Conservation (phyloP, 2,888 invertebrate genomes). For the Amphiduros pacificus region DNA sequence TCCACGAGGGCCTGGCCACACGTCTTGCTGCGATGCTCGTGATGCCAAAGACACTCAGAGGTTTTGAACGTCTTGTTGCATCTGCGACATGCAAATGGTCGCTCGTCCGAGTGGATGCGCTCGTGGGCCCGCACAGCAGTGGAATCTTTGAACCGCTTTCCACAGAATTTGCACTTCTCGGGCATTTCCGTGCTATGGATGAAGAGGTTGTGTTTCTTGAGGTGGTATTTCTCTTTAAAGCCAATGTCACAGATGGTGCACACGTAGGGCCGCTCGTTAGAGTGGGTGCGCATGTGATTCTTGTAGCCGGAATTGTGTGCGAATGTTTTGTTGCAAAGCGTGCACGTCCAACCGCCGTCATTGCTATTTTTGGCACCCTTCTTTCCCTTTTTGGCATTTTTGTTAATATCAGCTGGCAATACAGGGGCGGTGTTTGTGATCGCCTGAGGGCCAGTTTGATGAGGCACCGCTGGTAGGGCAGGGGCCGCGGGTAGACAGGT, state of each 20-base stretch:
- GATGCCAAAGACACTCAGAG: constrained; percentile 37
- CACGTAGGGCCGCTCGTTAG: constrained; percentile 35
- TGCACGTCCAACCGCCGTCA: constrained; percentile 31
- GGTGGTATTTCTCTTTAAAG: constrained; percentile 36
- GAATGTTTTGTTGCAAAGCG: constrained; percentile 34
- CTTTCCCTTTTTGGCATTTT: constrained; percentile 1
- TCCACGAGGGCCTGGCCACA: constrained; percentile 28
- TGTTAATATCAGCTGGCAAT: too few relatives aligned
- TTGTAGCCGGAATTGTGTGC: constrained; percentile 37
- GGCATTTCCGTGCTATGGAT: constrained; percentile 35
- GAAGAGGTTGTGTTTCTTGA: constrained; percentile 35
- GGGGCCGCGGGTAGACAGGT: neutral
- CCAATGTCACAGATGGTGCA: constrained; percentile 35
- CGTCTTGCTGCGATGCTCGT: constrained; percentile 37
- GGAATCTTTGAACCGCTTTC: constrained; percentile 36
- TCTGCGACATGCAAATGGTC: constrained; percentile 32
- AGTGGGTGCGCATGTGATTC: constrained; percentile 37
- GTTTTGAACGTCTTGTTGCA: constrained; percentile 36
- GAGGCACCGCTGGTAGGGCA: neutral
- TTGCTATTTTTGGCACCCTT: constrained; percentile 3
- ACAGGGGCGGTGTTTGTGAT: neutral
- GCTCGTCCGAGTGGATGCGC: constrained; percentile 34
- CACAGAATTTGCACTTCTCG: constrained; percentile 33
- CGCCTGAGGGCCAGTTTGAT: neutral
- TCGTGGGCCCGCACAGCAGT: constrained; percentile 38